These are phyloP conservation scores for Thera britannica DNA, from an alignment of 2,888 invertebrate species.

Conservation along the genomic window DNA sequence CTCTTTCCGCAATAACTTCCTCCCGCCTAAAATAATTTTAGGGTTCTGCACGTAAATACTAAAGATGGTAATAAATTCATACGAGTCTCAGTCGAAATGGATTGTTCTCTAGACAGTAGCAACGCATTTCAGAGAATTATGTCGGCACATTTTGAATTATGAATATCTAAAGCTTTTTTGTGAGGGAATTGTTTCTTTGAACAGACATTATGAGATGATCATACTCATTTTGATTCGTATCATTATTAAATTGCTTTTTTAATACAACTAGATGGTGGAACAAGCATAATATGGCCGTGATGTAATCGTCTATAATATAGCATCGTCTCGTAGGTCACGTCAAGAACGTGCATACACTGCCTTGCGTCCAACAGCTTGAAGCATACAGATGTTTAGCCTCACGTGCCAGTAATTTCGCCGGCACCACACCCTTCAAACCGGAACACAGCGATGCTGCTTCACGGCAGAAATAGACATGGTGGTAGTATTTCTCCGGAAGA, in stretches of 20 bases:
- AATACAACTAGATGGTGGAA: too few relatives aligned
- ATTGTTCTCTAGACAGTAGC: constrained; percentile 32
- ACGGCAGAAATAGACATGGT: too few relatives aligned
- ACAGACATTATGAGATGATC: constrained; percentile 18
- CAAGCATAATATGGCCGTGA: too few relatives aligned
- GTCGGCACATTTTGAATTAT: constrained; percentile 26
- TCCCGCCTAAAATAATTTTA: constrained; percentile 46
- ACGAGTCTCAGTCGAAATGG: constrained; percentile 29
- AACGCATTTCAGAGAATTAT: constrained; percentile 24
- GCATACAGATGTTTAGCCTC: too few relatives aligned
- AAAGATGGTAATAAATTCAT: constrained; percentile 40
- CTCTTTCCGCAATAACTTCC: constrained; percentile 32
- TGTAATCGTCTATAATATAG: too few relatives aligned
- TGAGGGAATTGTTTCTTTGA: constrained; percentile 26
- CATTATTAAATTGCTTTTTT: neutral
- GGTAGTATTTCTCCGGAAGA: too few relatives aligned
- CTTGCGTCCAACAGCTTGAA: too few relatives aligned
- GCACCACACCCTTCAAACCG: too few relatives aligned
- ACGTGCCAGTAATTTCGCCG: too few relatives aligned
- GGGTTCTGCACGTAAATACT: constrained; percentile 37
- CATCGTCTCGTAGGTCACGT: too few relatives aligned
- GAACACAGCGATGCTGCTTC: too few relatives aligned
- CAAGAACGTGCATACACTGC: too few relatives aligned
- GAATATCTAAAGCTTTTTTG: constrained; percentile 24
- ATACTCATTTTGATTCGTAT: neutral